Evolutionary conservation across 2,113 vertebrate species (phyloP).

Genomic region (Pygathrix nemaeus): DNA sequence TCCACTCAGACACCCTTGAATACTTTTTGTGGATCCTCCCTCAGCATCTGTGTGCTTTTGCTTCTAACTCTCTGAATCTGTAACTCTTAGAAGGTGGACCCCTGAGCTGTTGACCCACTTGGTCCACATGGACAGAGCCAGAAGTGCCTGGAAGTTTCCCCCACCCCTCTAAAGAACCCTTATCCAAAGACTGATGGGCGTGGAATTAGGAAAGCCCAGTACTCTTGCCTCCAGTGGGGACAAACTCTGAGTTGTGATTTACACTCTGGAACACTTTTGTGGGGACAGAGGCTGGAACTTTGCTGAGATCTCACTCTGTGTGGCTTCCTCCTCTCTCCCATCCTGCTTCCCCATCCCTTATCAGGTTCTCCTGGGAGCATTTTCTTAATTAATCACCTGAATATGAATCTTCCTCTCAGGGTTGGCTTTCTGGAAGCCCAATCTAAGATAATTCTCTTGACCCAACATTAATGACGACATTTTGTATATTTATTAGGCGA

Average conservation of each 20-base stretch:
- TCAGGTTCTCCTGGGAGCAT: not conserved
- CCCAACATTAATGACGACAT: not conserved
- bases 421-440: not conserved
- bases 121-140: not conserved
- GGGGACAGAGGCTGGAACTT: not conserved
- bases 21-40: not conserved
- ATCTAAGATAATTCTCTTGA: not conserved
- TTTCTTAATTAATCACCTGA: not conserved
- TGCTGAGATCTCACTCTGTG: accelerated
- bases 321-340: not conserved
- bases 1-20: not conserved
- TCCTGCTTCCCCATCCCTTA: not conserved
- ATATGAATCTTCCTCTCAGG: not conserved
- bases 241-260: not conserved
- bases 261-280: not conserved
- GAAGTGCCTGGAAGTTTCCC: not conserved
- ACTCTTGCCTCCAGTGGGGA: accelerated
- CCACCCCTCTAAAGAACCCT: not conserved
- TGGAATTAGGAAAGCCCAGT: accelerated
- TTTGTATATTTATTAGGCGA: not conserved
- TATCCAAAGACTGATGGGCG: not conserved
- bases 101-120: not conserved
- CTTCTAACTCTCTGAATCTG: not conserved
- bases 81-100: not conserved
- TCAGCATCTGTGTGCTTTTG: not conserved